These are phyloP conservation scores for Parnassius mnemosyne DNA, from an alignment of 2,888 invertebrate species.

Conservation along the genomic window DNA sequence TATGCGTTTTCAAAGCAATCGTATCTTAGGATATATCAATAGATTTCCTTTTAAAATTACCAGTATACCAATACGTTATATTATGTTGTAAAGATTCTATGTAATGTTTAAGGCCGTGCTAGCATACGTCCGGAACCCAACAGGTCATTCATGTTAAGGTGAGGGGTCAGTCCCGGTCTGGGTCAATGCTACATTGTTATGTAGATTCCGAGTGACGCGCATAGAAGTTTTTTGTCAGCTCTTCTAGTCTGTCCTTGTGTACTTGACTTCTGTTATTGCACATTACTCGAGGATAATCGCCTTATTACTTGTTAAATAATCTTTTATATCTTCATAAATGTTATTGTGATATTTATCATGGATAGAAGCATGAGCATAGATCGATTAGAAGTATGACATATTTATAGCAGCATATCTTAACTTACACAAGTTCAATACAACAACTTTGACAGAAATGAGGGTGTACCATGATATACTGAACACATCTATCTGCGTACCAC, in stretches of 20 bases:
- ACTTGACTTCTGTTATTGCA: conserved; percentile 18
- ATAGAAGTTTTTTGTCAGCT: conserved; percentile 50
- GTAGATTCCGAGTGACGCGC: conserved; percentile 53
- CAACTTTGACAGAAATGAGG: no score
- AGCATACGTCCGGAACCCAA: conserved; percentile 61
- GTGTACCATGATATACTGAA: no score
- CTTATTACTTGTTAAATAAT: background rate
- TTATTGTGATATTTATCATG: no score
- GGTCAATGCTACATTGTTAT: conserved; percentile 74
- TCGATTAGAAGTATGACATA: no score
- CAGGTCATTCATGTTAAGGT: conserved; percentile 54
- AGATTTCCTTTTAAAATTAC: conserved; percentile 10
- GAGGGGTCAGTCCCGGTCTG: conserved; percentile 52
- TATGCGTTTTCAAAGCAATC: conserved; percentile 18
- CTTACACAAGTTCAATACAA: no score
- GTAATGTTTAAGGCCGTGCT: conserved; percentile 45
- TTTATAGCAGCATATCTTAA: no score
- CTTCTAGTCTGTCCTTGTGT: conserved; percentile 29
- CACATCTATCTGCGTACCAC: no score
- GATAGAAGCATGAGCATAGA: no score
- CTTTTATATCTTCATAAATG: background rate
- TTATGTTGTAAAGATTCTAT: conserved; percentile 17
- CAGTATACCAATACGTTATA: conserved; percentile 25
- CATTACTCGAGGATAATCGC: conserved; percentile 8
- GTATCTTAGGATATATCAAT: conserved; percentile 26